These are phyloP conservation scores for Cavia porcellus DNA, from an alignment of 2,113 vertebrate genomes.

Conservation along the genomic window DNA sequence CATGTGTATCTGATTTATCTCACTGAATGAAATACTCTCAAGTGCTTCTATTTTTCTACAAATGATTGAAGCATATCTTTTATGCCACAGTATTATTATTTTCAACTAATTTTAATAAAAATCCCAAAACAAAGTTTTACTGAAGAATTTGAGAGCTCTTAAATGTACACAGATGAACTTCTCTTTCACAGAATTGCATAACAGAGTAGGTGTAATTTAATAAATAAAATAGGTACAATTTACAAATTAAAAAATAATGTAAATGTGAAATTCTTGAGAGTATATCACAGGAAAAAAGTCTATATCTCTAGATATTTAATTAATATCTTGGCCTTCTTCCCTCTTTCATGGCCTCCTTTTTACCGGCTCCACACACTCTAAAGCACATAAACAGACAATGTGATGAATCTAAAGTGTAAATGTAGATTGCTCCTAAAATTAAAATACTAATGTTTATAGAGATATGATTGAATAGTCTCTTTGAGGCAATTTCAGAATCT, in stretches of 20 bases:
- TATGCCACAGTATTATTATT: not conserved
- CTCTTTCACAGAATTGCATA: not conserved
- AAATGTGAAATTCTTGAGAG: not conserved
- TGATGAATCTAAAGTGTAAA: not conserved
- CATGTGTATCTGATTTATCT: not conserved
- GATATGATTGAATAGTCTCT: not conserved
- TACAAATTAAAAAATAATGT: not conserved
- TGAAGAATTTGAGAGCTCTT: not conserved
- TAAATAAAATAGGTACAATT: not conserved
- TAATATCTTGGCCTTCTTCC: not conserved
- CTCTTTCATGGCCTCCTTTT: not conserved
- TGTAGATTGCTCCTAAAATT: not conserved
- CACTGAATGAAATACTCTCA: not conserved
- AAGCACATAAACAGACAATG: not conserved
- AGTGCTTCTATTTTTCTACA: not conserved
- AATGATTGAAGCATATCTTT: not conserved
- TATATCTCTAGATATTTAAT: not conserved
- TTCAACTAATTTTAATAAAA: not conserved
- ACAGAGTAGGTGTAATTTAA: not conserved
- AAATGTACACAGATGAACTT: not conserved
- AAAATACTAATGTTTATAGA: not conserved
- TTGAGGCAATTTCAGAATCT: not conserved
- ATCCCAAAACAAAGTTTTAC: not conserved
- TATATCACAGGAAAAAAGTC: not conserved
- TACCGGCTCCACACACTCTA: not conserved